A percentile compares a stretch with the other conserved stretches of the same genome.
Evolutionary conservation across 2,888 invertebrate species (phyloP).

Genomic region (Beris morrisii): DNA sequence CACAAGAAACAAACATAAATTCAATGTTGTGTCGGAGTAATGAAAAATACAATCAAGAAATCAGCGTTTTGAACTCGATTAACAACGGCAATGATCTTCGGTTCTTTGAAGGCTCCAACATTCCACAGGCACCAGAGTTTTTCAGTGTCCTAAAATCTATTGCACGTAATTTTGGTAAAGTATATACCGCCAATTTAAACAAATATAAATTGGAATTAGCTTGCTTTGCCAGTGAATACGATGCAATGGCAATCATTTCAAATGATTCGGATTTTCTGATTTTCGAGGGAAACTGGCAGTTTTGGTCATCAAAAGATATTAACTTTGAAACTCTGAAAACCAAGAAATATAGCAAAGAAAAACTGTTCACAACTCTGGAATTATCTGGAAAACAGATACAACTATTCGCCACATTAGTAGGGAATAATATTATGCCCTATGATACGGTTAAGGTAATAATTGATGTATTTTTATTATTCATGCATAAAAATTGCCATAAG

Average conservation of each 20-base stretch:
- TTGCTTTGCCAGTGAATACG: slow-evolving; percentile 26
- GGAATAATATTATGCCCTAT: slow-evolving; percentile 35
- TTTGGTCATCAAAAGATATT: slow-evolving; percentile 28
- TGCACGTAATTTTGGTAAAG: slow-evolving; percentile 16
- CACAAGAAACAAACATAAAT: background rate
- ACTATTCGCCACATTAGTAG: slow-evolving; percentile 36
- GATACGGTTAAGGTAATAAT: slow-evolving; percentile 19
- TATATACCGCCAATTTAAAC: slow-evolving; percentile 4
- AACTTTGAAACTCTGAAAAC: slow-evolving; percentile 26
- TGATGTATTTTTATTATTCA: background rate
- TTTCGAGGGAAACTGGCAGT: slow-evolving; percentile 36
- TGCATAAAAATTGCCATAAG: background rate
- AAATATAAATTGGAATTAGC: slow-evolving; percentile 39
- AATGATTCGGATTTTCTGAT: slow-evolving; percentile 39
- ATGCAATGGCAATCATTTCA: slow-evolving; percentile 37
- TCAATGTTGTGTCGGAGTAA: slow-evolving; percentile 3
- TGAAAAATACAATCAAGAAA: slow-evolving; percentile 2
- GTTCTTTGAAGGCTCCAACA: background rate
- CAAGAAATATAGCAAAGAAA: slow-evolving; percentile 28
- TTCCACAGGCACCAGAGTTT: slow-evolving; percentile 9
- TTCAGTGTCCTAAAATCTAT: slow-evolving; percentile 19
- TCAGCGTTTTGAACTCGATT: background rate
- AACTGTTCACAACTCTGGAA: slow-evolving; percentile 18
- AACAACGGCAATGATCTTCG: background rate
- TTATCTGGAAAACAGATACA: slow-evolving; percentile 29